Evolutionary conservation across 2,113 vertebrate species (phyloP).

Genomic region (Sarotherodon lohbergeri): DNA sequence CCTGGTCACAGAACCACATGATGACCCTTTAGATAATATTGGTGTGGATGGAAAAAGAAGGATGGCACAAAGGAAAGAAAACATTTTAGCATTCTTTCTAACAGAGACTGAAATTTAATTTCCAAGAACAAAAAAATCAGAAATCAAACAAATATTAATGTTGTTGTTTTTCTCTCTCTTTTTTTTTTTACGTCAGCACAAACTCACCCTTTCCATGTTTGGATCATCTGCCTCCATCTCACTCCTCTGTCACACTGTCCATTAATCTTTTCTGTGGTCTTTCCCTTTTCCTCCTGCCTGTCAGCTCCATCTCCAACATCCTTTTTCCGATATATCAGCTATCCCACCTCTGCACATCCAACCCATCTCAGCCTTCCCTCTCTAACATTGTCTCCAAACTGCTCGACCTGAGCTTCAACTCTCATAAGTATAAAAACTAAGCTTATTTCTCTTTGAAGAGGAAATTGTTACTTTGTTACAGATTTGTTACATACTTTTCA

Average conservation of each 20-base stretch:
- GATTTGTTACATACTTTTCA: background rate
- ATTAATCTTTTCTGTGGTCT: background rate
- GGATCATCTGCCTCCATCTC: background rate
- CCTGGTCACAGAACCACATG: background rate
- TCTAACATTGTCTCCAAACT: background rate
- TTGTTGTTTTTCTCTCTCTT: fast-evolving
- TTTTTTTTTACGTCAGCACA: background rate
- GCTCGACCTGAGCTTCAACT: background rate
- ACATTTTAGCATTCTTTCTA: background rate
- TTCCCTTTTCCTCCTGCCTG: background rate
- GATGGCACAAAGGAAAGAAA: background rate
- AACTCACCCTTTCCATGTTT: background rate
- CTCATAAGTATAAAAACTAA: background rate
- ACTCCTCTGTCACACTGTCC: background rate
- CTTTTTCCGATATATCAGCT: background rate
- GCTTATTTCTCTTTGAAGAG: background rate
- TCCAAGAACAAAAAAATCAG: background rate
- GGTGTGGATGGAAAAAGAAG: background rate
- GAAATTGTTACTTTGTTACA: background rate
- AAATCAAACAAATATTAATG: background rate
- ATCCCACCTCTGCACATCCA: background rate
- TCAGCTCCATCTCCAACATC: background rate
- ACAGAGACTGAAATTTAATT: background rate
- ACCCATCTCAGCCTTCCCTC: background rate
- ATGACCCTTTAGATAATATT: background rate